A percentile compares a stretch with the other conserved stretches of the same genome.
These are phyloP conservation scores for Halictus ligatus DNA, from an alignment of 2,888 invertebrate species.

Conservation along the genomic window DNA sequence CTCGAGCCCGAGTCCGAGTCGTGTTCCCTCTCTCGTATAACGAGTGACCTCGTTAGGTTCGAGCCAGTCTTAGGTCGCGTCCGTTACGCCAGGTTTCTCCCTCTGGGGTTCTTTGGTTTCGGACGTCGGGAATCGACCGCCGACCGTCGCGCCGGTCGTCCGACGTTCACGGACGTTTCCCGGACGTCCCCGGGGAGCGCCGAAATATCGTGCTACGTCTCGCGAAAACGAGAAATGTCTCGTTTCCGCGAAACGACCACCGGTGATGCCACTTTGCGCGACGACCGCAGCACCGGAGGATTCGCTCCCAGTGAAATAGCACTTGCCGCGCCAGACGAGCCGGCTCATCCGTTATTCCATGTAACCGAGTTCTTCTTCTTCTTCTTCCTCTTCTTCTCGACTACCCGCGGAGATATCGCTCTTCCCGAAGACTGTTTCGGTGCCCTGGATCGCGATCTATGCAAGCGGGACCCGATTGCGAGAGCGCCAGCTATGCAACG, in stretches of 20 bases:
- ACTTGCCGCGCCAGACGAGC: neutral
- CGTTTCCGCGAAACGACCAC: slow-evolving; percentile 26
- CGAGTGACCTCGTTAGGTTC: slow-evolving; percentile 69
- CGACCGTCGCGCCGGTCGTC: slow-evolving; percentile 44
- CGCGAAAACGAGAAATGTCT: slow-evolving; percentile 24
- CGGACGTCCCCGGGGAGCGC: slow-evolving; percentile 17
- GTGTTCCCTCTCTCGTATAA: slow-evolving; percentile 57
- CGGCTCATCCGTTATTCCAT: neutral
- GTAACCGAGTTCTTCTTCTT: neutral
- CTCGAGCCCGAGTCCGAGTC: slow-evolving; percentile 12
- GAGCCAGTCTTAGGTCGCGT: slow-evolving; percentile 54
- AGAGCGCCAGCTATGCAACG: slow-evolving; percentile 54
- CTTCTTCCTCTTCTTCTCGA: neutral
- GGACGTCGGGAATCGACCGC: slow-evolving; percentile 22
- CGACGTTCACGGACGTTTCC: neutral
- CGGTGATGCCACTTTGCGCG: slow-evolving; percentile 3
- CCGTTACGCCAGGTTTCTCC: slow-evolving; percentile 49
- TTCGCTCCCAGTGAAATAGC: neutral
- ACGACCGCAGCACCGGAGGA: neutral
- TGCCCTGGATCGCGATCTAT: neutral
- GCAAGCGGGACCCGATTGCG: slow-evolving; percentile 41
- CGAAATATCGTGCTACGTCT: slow-evolving; percentile 33
- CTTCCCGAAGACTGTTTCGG: neutral
- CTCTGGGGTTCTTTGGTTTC: slow-evolving; percentile 47
- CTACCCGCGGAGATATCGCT: neutral